Conservation (phyloP, 1,140 invertebrate genomes). For the Tyrophagus putrescentiae region DNA sequence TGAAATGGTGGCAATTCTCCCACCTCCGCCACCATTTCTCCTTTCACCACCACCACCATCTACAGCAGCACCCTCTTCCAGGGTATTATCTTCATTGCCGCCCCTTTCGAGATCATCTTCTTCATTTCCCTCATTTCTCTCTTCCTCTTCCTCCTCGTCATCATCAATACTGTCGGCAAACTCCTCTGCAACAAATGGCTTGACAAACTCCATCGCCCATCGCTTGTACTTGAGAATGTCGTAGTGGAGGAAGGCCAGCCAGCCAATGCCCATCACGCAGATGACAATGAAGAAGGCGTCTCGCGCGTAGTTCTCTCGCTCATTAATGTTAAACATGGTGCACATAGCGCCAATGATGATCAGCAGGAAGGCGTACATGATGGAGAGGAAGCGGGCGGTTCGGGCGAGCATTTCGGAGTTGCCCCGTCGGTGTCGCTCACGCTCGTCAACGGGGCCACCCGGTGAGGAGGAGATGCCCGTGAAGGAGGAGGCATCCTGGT, state of each 20-base stretch:
- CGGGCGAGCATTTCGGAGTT: background rate
- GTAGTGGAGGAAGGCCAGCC: conserved; percentile 27
- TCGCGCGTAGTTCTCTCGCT: conserved; percentile 26
- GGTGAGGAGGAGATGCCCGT: too few relatives aligned
- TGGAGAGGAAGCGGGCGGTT: conserved; percentile 3
- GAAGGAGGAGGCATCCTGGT: too few relatives aligned
- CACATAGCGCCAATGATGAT: conserved; percentile 48
- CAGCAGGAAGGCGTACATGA: conserved; percentile 47
- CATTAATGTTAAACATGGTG: conserved; percentile 43
- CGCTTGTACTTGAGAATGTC: conserved; percentile 27
- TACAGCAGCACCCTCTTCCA: background rate
- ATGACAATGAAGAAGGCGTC: conserved; percentile 23
- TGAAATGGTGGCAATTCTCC: background rate
- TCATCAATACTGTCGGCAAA: background rate
- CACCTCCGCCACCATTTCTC: background rate
- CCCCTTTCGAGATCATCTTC: background rate
- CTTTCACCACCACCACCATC: background rate
- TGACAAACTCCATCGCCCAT: conserved; percentile 20
- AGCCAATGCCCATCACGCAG: conserved; percentile 23
- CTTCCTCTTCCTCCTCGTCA: background rate
- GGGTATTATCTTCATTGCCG: background rate
- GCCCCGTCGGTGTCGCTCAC: background rate
- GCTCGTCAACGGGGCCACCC: too few relatives aligned
- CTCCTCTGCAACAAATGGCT: conserved; percentile 39
- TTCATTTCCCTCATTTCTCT: background rate